phyloP scores from a whole-genome alignment of 2,888 invertebrate species.

The Anorthoa munda region DNA sequence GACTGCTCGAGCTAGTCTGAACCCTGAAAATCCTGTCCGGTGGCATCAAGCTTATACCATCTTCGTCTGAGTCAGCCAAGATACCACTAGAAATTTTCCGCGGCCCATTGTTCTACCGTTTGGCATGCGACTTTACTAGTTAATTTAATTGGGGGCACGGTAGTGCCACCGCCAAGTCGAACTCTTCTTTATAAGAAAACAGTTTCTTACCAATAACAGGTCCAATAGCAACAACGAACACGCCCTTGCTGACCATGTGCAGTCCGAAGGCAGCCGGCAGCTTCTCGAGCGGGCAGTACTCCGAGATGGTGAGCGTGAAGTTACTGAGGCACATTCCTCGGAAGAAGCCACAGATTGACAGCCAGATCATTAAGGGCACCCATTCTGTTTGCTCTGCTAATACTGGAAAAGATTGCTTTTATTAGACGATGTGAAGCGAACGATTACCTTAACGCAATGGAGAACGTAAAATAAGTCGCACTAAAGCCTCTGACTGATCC shows the following conservation, averaged over 20 bases:
- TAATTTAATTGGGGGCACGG: no score
- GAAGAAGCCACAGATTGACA: constrained; percentile 95
- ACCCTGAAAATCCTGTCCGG: not conserved
- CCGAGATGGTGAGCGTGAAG: constrained; percentile 95
- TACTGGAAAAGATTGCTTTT: constrained; percentile 83
- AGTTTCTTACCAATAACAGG: constrained; percentile 92
- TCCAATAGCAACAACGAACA: constrained; percentile 93
- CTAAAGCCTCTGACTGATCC: no score
- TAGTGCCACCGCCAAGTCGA: no score
- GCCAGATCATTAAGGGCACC: constrained; percentile 92
- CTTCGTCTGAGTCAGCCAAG: not conserved
- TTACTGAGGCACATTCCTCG: constrained; percentile 95
- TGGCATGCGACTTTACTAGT: not conserved
- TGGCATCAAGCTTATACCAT: not conserved
- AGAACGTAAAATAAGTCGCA: no score
- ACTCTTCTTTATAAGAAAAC: no score
- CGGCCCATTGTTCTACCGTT: not conserved
- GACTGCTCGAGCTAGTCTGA: not conserved
- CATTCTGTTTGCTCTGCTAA: constrained; percentile 94
- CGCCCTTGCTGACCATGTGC: constrained; percentile 94
- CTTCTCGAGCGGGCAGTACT: constrained; percentile 94
- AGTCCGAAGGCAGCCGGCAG: constrained; percentile 94
- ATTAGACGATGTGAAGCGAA: no score
- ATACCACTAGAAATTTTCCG: no score
- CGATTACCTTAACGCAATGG: no score